A percentile compares a stretch with the other conserved stretches of the same genome.
phyloP scores from a whole-genome alignment of 2,888 invertebrate genomes.

The Prenolepis imparis region DNA sequence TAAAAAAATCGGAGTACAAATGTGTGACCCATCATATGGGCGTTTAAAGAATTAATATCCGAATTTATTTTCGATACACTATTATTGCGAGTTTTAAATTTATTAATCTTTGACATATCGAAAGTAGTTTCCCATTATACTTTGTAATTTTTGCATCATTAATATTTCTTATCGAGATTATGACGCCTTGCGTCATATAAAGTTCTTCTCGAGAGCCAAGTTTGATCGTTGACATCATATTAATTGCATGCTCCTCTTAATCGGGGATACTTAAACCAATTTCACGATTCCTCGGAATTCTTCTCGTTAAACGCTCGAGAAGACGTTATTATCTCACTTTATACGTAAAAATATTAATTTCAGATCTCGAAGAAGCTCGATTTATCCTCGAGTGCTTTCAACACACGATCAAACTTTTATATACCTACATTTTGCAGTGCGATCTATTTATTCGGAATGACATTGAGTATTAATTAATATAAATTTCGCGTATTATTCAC shows the following conservation, averaged over 20 bases:
- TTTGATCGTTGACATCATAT: slow-evolving; percentile 37
- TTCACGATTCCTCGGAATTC: slow-evolving; percentile 51
- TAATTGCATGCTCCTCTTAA: slow-evolving; percentile 60
- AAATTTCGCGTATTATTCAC: background rate
- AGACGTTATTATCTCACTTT: background rate
- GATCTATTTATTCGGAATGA: background rate
- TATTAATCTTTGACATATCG: background rate
- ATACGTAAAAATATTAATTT: background rate
- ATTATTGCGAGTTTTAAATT: background rate
- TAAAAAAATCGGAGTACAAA: background rate
- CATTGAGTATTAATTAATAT: background rate
- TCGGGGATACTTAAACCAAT: slow-evolving; percentile 45
- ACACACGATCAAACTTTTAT: background rate
- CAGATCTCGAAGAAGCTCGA: background rate
- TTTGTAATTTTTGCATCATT: background rate
- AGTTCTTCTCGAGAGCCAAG: background rate
- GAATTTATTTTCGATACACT: background rate
- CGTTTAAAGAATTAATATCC: background rate
- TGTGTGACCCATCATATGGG: background rate
- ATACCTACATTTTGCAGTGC: background rate
- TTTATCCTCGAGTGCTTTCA: background rate
- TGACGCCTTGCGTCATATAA: background rate
- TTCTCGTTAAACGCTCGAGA: background rate
- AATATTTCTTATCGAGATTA: slow-evolving; percentile 1
- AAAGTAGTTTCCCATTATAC: background rate